Evolutionary conservation across 2,888 invertebrate genomes (phyloP), one percentile per base, ranked within the genome.

Genomic region (Andrena bucephala): DNA sequence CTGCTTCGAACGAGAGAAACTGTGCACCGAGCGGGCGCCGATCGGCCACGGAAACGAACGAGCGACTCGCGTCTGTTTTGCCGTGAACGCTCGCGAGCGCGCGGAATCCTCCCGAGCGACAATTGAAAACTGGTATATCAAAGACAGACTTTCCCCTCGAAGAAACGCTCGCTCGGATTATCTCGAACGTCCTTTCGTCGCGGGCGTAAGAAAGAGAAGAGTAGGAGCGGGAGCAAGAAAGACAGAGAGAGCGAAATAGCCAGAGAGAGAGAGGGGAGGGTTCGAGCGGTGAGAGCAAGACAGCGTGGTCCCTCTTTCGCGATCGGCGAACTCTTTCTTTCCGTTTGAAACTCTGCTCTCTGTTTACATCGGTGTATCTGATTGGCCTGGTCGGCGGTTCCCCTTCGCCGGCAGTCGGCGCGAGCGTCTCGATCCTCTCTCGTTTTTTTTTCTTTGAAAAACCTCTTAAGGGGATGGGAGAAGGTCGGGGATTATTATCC

Each of bases 291-390:
- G 13, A 27, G 68, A 69, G 68, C 20, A 31, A 52, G 36, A 63
- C 54, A 31, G 16, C 60, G 68, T 33, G n/a, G 31, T 42, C 72
- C 29, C 36, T 71, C 60, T 62, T n/a, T 36, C 76, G 67, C 69
- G 76, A 68, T 59, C 48, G 54, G 48, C 31, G 33, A 29, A 42
- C 57, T 66, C 72, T 27, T 57, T 59, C 67, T 52, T 71, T 52
- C 33, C 60, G 42, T 74, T 79, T 77, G 62, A 67, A 77, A 80
- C 71, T 83, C 74, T 62, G 60, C 60, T 86, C 77, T 81, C 77
- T 81, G 84, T 81, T 86, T 86, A 86, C 82, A 86, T 76, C 70
- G 65, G 81, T 57, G 70, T 78, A 77, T 76, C 84, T 69, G 85
- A 78, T 83, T 84, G 84, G 77, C 33, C 59, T 62, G 67, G 50